Conservation (phyloP, 1,140 invertebrate genomes). For the Cyclargus thomasi region DNA sequence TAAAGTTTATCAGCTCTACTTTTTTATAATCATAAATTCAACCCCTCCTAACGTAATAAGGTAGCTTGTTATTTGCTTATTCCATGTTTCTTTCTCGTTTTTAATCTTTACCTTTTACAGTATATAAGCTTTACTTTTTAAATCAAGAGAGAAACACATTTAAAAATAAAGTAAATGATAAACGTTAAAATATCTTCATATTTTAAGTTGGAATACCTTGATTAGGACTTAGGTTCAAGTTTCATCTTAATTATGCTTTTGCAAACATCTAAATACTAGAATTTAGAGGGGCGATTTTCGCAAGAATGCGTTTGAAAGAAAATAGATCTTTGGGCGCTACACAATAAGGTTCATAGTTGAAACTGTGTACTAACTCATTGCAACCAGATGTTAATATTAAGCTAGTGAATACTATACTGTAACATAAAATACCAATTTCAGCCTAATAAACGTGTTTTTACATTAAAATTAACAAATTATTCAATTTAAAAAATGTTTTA, state of each 20-base stretch:
- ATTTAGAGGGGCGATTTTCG: slow-evolving; percentile 7
- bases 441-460: background rate
- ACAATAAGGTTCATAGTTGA: background rate
- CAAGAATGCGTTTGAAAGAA: background rate
- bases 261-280: background rate
- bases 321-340: background rate
- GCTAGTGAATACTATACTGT: background rate
- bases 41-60: too few relatives aligned
- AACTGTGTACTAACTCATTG: slow-evolving; percentile 4
- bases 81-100: too few relatives aligned
- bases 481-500: too few relatives aligned
- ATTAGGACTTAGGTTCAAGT: background rate
- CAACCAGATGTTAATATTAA: slow-evolving; percentile 9
- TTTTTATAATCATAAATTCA: too few relatives aligned
- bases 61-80: too few relatives aligned
- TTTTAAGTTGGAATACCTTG: background rate
- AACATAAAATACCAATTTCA: background rate
- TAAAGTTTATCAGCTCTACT: too few relatives aligned
- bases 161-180: too few relatives aligned
- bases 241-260: background rate
- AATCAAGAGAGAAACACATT: too few relatives aligned
- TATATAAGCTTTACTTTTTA: too few relatives aligned
- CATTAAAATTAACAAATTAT: background rate
- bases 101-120: too few relatives aligned
- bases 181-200: too few relatives aligned